phyloP scores from a whole-genome alignment of 2,888 invertebrate species.

The Oxycera nigricornis region DNA sequence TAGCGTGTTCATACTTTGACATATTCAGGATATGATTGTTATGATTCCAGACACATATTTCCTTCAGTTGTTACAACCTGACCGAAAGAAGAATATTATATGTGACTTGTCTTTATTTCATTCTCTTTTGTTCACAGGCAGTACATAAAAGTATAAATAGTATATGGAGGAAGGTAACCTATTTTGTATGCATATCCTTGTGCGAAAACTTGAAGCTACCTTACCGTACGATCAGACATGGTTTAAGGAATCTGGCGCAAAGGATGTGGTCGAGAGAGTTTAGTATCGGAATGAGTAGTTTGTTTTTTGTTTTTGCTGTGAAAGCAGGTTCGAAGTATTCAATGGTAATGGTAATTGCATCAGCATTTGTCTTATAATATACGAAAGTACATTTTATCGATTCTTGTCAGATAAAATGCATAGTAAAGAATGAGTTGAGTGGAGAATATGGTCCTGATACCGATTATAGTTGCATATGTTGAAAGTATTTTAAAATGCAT shows the following conservation, averaged over 20 bases:
- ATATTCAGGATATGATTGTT: constrained; percentile 35
- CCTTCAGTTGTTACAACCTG: constrained; percentile 26
- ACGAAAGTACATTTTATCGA: too few relatives aligned
- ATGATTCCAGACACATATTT: constrained; percentile 33
- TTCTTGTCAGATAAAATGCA: too few relatives aligned
- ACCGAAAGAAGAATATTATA: constrained; percentile 29
- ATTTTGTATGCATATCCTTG: constrained; percentile 17
- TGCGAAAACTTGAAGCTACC: not conserved
- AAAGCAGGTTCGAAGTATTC: too few relatives aligned
- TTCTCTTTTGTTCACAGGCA: not conserved
- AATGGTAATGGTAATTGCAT: too few relatives aligned
- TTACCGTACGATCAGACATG: not conserved
- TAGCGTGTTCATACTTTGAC: constrained; percentile 9
- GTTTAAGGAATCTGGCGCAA: not conserved
- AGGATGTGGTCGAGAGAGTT: not conserved
- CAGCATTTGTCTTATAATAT: too few relatives aligned
- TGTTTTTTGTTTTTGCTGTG: not conserved
- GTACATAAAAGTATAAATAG: constrained; percentile 28
- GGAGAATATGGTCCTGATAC: too few relatives aligned
- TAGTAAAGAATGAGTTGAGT: too few relatives aligned
- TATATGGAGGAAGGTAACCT: constrained; percentile 24
- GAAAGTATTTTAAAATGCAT: too few relatives aligned
- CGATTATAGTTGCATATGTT: too few relatives aligned
- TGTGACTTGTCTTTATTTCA: constrained; percentile 32
- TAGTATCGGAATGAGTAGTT: not conserved